These are phyloP conservation scores for Tachypleus tridentatus DNA, from an alignment of 1,140 invertebrate species.

Conservation along the genomic window DNA sequence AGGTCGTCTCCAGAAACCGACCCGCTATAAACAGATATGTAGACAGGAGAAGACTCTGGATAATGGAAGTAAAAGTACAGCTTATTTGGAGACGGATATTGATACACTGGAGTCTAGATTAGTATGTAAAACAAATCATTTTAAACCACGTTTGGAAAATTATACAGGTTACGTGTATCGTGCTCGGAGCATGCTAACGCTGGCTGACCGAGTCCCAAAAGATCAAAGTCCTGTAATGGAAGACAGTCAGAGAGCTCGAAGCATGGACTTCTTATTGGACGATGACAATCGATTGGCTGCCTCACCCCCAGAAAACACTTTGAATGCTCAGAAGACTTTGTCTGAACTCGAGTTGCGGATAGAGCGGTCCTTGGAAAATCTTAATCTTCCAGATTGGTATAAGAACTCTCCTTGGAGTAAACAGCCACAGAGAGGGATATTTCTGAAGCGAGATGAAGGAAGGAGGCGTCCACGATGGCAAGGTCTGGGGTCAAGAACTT, in stretches of 20 bases:
- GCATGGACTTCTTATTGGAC: constrained; percentile 85
- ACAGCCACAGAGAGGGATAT: constrained; percentile 30
- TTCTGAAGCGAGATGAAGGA: constrained; percentile 15
- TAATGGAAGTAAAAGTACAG: constrained; percentile 24
- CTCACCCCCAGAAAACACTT: constrained; percentile 82
- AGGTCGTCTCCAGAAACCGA: neutral
- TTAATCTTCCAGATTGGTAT: constrained; percentile 92
- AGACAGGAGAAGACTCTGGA: neutral
- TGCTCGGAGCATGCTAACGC: constrained; percentile 21
- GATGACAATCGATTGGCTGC: constrained; percentile 68
- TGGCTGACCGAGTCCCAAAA: too few species aligned
- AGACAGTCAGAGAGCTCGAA: constrained; percentile 46
- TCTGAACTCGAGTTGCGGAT: constrained; percentile 80
- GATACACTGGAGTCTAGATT: constrained; percentile 42
- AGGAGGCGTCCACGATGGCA: constrained; percentile 41
- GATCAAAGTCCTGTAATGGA: too few species aligned
- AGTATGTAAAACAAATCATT: neutral
- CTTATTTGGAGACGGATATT: constrained; percentile 72
- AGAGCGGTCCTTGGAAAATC: constrained; percentile 76
- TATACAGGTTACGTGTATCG: constrained; percentile 20
- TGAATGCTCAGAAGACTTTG: constrained; percentile 52
- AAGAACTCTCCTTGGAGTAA: constrained; percentile 49
- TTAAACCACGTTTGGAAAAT: constrained; percentile 12
- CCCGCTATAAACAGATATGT: neutral
- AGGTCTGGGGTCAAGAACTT: constrained; percentile 52